These are phyloP conservation scores for Eurystomus glaucurus DNA, from an alignment of 2,797 vertebrate species.

Conservation along the genomic window DNA sequence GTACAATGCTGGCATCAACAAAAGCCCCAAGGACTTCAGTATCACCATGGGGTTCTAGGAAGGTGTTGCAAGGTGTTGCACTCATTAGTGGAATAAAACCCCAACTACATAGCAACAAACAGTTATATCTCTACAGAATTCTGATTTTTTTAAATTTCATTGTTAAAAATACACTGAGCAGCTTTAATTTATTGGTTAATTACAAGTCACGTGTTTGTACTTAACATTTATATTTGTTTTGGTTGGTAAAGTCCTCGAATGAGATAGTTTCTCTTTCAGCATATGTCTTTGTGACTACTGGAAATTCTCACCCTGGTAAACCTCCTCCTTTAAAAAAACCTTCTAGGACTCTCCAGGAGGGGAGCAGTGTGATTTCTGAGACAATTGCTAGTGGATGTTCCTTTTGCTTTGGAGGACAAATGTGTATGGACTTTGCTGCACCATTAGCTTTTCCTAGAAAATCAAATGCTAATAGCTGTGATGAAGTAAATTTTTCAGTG, in stretches of 20 bases:
- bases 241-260: background rate
- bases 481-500: background rate
- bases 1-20: rapidly evolving
- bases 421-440: background rate
- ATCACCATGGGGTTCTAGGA: background rate
- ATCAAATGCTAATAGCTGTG: background rate
- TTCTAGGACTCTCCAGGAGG: background rate
- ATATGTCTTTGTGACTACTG: background rate
- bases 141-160: background rate
- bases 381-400: background rate
- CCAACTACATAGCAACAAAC: background rate
- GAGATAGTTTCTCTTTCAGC: background rate
- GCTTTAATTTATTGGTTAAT: background rate
- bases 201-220: background rate
- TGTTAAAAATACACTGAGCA: background rate
- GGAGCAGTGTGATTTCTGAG: background rate
- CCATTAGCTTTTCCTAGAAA: background rate
- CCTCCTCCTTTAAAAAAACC: background rate
- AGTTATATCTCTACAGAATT: background rate
- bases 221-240: background rate
- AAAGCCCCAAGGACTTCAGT: background rate
- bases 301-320: background rate
- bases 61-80: background rate
- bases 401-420: background rate
- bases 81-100: rapidly evolving